Conservation (phyloP, 2,113 vertebrate genomes). For the Cygnus buccinator region DNA sequence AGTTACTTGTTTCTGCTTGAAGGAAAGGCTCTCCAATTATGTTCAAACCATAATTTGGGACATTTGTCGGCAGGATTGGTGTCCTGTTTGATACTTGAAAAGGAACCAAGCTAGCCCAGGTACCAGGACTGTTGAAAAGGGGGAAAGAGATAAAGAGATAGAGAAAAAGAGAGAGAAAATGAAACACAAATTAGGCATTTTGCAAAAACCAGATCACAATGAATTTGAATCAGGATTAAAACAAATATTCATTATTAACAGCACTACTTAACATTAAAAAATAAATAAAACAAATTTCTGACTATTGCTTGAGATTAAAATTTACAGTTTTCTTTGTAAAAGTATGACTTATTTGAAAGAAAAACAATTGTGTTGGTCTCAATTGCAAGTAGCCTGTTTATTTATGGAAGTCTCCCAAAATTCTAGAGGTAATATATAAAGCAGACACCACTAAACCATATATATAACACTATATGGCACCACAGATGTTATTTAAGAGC, state of each 20-base stretch:
- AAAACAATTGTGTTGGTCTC: background rate
- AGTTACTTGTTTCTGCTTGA: slow-evolving; percentile 98
- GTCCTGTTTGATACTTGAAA: slow-evolving; percentile 99
- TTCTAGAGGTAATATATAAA: background rate
- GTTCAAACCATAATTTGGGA: slow-evolving; percentile 99
- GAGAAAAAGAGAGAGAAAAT: background rate
- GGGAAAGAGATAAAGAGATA: background rate
- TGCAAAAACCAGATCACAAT: background rate
- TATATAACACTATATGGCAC: background rate
- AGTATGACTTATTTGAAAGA: background rate
- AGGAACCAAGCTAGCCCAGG: slow-evolving; percentile 99
- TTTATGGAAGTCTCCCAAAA: background rate
- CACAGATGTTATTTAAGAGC: background rate
- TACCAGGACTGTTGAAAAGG: slow-evolving; percentile 93
- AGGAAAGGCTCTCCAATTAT: slow-evolving; percentile 99
- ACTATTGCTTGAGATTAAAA: background rate
- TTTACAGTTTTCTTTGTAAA: background rate
- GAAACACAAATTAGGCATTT: slow-evolving; percentile 59
- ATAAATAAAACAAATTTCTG: background rate
- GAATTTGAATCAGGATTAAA: slow-evolving; percentile 13
- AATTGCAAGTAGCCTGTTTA: background rate
- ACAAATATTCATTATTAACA: background rate
- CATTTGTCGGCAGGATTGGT: slow-evolving; percentile 98
- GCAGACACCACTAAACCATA: background rate
- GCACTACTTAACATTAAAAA: background rate